These are phyloP conservation scores for Microtus pennsylvanicus DNA, from an alignment of 2,113 vertebrate genomes.

Conservation along the genomic window DNA sequence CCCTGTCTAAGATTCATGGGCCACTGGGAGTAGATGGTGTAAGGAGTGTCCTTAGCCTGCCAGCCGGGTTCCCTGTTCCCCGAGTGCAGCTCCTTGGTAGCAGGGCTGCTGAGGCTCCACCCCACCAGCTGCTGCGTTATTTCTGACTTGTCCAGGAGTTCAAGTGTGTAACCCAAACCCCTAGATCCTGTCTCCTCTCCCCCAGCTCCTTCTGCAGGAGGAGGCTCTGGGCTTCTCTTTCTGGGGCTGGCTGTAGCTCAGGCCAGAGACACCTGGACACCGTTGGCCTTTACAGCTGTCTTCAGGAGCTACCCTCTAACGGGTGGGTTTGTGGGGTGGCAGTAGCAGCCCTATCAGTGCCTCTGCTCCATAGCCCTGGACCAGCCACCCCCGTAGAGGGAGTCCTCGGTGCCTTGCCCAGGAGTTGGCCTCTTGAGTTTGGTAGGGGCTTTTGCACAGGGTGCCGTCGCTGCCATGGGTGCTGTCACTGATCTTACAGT, in stretches of 20 bases:
- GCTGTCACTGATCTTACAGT: background rate
- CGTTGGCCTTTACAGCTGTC: background rate
- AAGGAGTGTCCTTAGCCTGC: constrained; percentile 22
- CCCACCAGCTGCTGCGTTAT: constrained; percentile 83
- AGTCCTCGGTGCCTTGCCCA: constrained; percentile 30
- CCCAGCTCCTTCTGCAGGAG: constrained; percentile 36
- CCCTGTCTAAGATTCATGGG: background rate
- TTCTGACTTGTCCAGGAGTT: constrained; percentile 85
- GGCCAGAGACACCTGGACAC: constrained; percentile 24
- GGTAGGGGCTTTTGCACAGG: background rate
- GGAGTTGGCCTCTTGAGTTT: background rate
- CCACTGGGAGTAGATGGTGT: background rate
- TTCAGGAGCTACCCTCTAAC: background rate
- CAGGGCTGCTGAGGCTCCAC: constrained; percentile 72
- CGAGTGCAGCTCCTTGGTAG: constrained; percentile 61
- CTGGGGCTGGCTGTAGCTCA: background rate
- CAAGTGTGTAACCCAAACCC: constrained; percentile 79
- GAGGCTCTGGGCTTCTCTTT: constrained; percentile 55
- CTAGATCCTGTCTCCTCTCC: constrained; percentile 75
- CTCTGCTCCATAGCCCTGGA: background rate
- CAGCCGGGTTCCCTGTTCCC: constrained; percentile 33
- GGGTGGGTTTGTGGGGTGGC: background rate
- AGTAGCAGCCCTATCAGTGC: background rate
- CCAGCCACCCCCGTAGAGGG: background rate
- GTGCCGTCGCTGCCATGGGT: background rate